Evolutionary conservation across 2,797 vertebrate species (phyloP).

Genomic region (Microctenopoma stevenorrisi): DNA sequence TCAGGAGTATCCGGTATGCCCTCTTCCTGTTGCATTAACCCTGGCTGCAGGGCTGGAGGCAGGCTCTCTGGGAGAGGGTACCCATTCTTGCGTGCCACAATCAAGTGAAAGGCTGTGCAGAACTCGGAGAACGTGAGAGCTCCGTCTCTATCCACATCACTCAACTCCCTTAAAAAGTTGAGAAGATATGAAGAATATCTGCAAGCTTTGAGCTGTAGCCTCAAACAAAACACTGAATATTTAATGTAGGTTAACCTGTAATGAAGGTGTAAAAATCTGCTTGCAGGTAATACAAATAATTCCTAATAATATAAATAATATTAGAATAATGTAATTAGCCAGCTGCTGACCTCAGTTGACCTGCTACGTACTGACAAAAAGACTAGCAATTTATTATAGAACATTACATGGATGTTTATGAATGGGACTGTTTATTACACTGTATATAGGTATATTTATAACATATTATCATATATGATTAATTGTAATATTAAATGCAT

Average conservation of each 20-base stretch:
- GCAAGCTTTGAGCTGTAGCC: neutral
- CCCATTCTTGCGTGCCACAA: conserved; percentile 97
- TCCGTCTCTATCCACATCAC: conserved; percentile 95
- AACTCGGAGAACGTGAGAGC: conserved; percentile 93
- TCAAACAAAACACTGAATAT: neutral
- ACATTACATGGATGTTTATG: too few species aligned
- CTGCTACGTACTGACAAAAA: neutral
- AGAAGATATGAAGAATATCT: neutral
- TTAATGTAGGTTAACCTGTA: too few species aligned
- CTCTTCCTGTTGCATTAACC: conserved; percentile 77
- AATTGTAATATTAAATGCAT: too few species aligned
- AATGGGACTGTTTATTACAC: too few species aligned
- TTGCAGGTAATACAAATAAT: neutral
- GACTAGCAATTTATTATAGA: too few species aligned
- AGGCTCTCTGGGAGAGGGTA: conserved; percentile 91
- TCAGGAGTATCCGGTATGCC: conserved; percentile 57
- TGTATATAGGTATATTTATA: too few species aligned
- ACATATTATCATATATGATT: too few species aligned
- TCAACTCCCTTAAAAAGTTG: conserved; percentile 88
- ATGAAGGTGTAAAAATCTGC: too few species aligned
- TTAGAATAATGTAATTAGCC: too few species aligned
- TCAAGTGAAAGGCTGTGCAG: conserved; percentile 95
- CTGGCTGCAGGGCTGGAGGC: conserved; percentile 85
- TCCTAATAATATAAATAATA: neutral
- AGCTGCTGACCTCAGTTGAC: neutral